Evolutionary conservation across 1,140 invertebrate genomes (phyloP), one percentile per base, ranked within the genome.

Genomic region (Cephus cinctus): DNA sequence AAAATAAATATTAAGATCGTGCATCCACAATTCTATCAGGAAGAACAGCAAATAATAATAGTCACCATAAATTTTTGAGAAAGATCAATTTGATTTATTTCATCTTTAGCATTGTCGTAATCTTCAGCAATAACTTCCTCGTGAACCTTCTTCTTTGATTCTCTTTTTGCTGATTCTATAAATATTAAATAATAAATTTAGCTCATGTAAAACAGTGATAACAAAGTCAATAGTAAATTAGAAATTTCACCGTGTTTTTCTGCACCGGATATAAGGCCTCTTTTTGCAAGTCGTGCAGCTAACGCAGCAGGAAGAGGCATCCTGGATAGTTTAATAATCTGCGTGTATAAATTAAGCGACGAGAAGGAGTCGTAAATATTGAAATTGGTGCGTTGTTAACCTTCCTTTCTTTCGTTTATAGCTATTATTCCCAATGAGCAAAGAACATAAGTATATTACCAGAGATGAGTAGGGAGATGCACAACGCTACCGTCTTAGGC

Each of bases 241-340:
- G 3, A 46, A 34, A 40, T 57, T 44, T 54, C 76, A 80, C 73
- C 71, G 44, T 57, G 61, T 58, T 79, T 78, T 23, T 78, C 75
- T 49, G 57, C 71, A 53, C 74, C 56, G 55, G 76, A 74, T 21
- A 88, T 73, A 19, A 96, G 79, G 31, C 94, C 94, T 62, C 93
- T 75, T 76, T 94, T 94, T 5, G 92, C 86, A 54, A 97, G 79
- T 59, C 87, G 83, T 6, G 92, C 89, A 34, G 87, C 84, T 65
- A 97, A 80, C 18, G 90, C 89, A 45, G 92, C 81, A 18, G 94
- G 94, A 30, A 97, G 75, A 46, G 92, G 89, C 93, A 96, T 95
- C n/a, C n/a, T n/a, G n/a, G n/a, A n/a, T n/a, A n/a, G n/a, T n/a
- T n/a, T n/a, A n/a, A n/a, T n/a, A n/a, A n/a, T n/a, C n/a, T n/a